Conservation (phyloP, 2,113 vertebrate genomes). For the Propithecus coquereli region DNA sequence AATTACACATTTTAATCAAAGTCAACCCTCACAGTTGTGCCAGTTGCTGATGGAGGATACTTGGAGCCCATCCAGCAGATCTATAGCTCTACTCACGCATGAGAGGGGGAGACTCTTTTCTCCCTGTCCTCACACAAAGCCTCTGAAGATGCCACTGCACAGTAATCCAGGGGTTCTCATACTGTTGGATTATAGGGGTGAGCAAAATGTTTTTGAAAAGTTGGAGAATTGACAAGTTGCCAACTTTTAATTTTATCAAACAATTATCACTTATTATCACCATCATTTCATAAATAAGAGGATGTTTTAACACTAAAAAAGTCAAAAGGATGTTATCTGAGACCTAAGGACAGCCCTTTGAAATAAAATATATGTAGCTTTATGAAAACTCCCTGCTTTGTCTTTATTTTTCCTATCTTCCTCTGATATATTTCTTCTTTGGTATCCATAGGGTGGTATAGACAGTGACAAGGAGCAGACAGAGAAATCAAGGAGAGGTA, state of each 20-base stretch:
- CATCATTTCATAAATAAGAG: not conserved
- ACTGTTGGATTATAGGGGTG: not conserved
- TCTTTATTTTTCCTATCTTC: not conserved
- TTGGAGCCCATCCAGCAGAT: not conserved
- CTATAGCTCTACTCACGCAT: not conserved
- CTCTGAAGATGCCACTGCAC: not conserved
- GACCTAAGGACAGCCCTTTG: not conserved
- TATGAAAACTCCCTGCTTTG: not conserved
- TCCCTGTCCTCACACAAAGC: not conserved
- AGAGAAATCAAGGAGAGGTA: not conserved
- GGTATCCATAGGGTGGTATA: not conserved
- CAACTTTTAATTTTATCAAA: slow-evolving; percentile 17
- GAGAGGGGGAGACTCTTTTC: not conserved
- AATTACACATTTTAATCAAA: not conserved
- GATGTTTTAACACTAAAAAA: not conserved
- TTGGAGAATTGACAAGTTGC: not conserved
- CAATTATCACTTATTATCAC: not conserved
- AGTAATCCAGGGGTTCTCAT: not conserved
- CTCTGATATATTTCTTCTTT: not conserved
- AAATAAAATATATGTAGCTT: not conserved
- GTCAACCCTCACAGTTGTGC: not conserved
- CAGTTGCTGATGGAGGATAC: not conserved
- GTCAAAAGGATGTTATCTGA: not conserved
- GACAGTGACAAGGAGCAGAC: not conserved
- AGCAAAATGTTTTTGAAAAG: not conserved